Evolutionary conservation across 2,888 invertebrate genomes (phyloP).

Genomic region (Notodonta ziczac): DNA sequence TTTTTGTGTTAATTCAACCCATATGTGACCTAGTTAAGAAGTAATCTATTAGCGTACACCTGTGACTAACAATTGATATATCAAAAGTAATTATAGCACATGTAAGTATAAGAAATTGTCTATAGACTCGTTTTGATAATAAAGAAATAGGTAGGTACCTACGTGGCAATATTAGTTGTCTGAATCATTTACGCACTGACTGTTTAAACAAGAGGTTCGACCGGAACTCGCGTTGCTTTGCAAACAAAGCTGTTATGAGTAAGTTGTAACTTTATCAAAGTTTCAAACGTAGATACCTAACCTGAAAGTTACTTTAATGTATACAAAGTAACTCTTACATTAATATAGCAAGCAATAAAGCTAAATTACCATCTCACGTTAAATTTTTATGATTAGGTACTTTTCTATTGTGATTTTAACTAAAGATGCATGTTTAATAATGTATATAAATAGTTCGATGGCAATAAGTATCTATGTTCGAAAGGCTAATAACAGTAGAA

Average conservation of each 20-base stretch:
- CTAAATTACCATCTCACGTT: neutral
- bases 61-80: neutral
- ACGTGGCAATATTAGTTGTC: neutral
- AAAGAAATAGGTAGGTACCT: neutral
- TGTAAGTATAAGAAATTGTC: neutral
- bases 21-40: too few species aligned
- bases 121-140: neutral
- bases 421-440: too few species aligned
- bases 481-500: too few species aligned
- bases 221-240: neutral
- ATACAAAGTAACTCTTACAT: too few species aligned
- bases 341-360: too few species aligned
- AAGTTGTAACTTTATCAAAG: neutral
- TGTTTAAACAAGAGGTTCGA: slow-evolving; percentile 5
- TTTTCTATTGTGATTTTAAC: too few species aligned
- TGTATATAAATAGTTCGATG: too few species aligned
- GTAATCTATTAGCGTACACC: too few species aligned
- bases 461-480: too few species aligned
- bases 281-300: neutral
- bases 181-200: neutral
- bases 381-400: too few species aligned
- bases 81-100: neutral
- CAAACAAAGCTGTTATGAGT: slow-evolving; percentile 6
- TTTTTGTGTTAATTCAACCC: too few species aligned
- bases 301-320: too few species aligned